Base-by-base conservation (phyloP, 2,113 vertebrate genomes). In the Actenoides hombroni region DNA sequence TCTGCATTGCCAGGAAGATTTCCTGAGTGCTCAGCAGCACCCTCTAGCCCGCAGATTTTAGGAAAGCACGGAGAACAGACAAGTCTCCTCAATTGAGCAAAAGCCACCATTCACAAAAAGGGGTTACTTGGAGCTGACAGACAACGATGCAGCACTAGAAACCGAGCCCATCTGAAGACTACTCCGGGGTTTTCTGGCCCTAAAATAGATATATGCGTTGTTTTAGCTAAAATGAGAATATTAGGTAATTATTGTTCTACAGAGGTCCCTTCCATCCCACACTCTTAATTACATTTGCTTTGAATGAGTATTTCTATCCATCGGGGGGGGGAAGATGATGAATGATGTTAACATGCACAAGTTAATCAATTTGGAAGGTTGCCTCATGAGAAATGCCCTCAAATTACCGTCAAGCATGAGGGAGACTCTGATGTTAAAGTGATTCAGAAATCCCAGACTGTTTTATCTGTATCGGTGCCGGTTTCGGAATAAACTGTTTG, bases 21-120 rank as follows among this genome's bases (percentile, higher is more conserved):
- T 14, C 35, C 81, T 13, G 51, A 11, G 78, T 64, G 86, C 91
- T 95, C 96, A 46, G 83, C 83, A 95, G 97, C 89, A 80, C 96
- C 97, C 96, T 88, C 97, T 97, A 96, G 92, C 97, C 95, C 80
- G 44, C 84, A 75, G 90, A 74, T 49, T 40, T 49, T 5, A 37
- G 54, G 61, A 67, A 63, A 51, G 24, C 87, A 88, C 23, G 10
- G 24, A 69, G 48, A 91, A 74, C 42, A 29, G 73, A 0, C 11
- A 23, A 21, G 60, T 4, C 69, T 4, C 54, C 48, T 89, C 86
- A 49, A 91, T 35, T 31, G 57, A 88, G 71, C 75, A 21, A 88
- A 77, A 42, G 31, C 84, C 37, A 37, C 93, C 94, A 97, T 97
- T 96, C 96, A 96, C 93, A 95, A 96, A 95, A 89, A 84, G 28